These are phyloP conservation scores for Drosophila grimshawi DNA, from an alignment of 1,140 invertebrate genomes.

Conservation along the genomic window DNA sequence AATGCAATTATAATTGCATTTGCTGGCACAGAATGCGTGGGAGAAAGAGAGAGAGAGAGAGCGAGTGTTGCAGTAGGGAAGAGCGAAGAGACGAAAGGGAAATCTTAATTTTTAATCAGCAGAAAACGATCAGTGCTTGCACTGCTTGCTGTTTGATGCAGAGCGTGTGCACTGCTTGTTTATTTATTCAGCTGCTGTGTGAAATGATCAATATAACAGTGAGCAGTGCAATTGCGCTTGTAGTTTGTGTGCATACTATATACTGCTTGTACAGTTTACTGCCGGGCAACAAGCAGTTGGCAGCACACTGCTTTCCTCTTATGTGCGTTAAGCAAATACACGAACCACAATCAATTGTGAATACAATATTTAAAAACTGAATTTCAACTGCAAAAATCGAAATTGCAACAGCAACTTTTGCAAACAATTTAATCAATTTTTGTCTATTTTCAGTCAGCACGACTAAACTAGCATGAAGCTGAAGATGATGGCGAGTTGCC, in stretches of 20 bases:
- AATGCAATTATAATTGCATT: conserved; percentile 17
- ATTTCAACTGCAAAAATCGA: no score
- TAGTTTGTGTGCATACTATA: background rate
- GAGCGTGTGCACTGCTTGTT: background rate
- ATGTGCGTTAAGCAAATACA: background rate
- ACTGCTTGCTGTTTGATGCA: background rate
- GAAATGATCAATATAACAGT: background rate
- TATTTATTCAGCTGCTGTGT: background rate
- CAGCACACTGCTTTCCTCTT: background rate
- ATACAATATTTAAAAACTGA: no score
- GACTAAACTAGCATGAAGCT: conserved; percentile 15
- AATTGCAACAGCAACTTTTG: no score
- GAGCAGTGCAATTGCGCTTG: background rate
- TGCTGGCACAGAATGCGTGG: background rate
- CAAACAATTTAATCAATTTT: background rate
- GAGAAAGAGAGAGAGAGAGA: background rate
- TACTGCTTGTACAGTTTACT: background rate
- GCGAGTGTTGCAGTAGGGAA: background rate
- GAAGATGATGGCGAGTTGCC: conserved; percentile 16
- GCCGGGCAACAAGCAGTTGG: background rate
- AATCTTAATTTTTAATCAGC: background rate
- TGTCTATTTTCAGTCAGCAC: conserved; percentile 11
- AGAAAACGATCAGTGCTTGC: conserved; percentile 1
- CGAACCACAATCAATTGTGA: background rate
- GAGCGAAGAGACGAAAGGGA: background rate